Base-by-base conservation (phyloP, 2,113 vertebrate genomes). In the Coracopsis vasa region DNA sequence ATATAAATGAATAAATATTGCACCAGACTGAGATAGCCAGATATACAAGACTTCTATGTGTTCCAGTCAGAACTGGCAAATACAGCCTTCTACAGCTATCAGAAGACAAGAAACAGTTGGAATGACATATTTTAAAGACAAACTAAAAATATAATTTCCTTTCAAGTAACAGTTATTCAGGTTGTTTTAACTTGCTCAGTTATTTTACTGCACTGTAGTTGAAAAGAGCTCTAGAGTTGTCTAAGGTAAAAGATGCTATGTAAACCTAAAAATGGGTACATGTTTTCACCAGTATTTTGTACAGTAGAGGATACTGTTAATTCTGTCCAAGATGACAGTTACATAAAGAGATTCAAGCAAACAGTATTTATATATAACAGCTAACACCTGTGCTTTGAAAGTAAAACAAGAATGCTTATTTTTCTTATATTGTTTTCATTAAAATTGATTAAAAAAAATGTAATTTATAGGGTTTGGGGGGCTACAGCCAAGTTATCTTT, bases 1-100 rank as follows among this genome's bases (percentile, higher is more conserved):
- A 90, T 62, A 75, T 89, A 74, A 90, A 94, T 88, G 39, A 93
- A 92, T 93, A 83, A 95, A 93, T 84, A 88, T 44, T 88, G 75
- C 42, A 80, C 28, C 37, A 88, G n/a, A 19, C 42, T 86, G 64
- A 93, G 88, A 48, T 1, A 85, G n/a, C 16, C 51, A 71, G 44
- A 72, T 69, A 89, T 8, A 82, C 13, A 27, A 78, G 42, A 54
- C 29, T 89, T 64, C 44, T 24, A 3, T 10, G 12, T 29, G 53
- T 66, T 71, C 37, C 71, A 70, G 54, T 42, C 80, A 92, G 27
- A 90, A 85, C n/a, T 54, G 47, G 45, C 10, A 88, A 73, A 51
- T 16, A 44, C 18, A 83, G 74, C 65, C 39, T 83, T 83, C 42
- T 23, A 25, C 37, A 70, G 53, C 37, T 71, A 51, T 23, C n/a